A percentile compares a stretch with the other conserved stretches of the same genome.
phyloP scores from a whole-genome alignment of 1,140 invertebrate genomes.

The Ooceraea biroi region DNA sequence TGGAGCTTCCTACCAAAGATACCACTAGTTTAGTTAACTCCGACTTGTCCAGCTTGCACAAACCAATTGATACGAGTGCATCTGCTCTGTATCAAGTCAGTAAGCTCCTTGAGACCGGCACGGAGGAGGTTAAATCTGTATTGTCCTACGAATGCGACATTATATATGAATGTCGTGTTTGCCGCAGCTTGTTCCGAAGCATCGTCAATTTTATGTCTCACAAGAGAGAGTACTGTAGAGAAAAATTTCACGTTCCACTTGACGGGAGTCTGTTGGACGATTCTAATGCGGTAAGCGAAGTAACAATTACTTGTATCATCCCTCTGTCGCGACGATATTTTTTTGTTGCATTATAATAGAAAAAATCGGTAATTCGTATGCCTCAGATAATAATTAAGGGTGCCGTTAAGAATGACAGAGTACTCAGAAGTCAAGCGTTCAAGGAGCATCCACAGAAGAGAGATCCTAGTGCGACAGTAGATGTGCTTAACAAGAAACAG shows the following conservation, averaged over 20 bases:
- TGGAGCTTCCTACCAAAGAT: constrained; percentile 40
- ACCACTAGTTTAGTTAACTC: constrained; percentile 53
- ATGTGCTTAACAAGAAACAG: constrained; percentile 82
- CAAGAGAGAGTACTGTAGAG: constrained; percentile 92
- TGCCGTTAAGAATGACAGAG: constrained; percentile 82
- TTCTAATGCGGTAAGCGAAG: constrained; percentile 84
- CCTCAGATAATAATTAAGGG: constrained; percentile 38
- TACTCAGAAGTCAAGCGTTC: constrained; percentile 71
- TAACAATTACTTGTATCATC: background rate
- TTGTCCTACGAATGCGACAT: constrained; percentile 93
- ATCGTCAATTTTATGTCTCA: constrained; percentile 94
- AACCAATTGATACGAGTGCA: constrained; percentile 88
- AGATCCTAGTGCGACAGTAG: constrained; percentile 87
- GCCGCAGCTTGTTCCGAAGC: constrained; percentile 93
- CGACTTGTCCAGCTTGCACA: constrained; percentile 88
- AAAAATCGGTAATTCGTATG: constrained; percentile 33
- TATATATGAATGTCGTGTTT: constrained; percentile 94
- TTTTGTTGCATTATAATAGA: constrained; percentile 8
- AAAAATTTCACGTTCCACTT: constrained; percentile 85
- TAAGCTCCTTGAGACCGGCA: constrained; percentile 75
- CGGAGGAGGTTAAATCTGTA: constrained; percentile 89
- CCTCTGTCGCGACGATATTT: background rate
- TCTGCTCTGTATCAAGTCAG: constrained; percentile 88
- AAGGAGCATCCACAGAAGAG: constrained; percentile 85
- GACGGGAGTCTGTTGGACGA: constrained; percentile 80